Base-by-base conservation (phyloP, 2,888 invertebrate genomes). In the Habrosyne pyritoides region DNA sequence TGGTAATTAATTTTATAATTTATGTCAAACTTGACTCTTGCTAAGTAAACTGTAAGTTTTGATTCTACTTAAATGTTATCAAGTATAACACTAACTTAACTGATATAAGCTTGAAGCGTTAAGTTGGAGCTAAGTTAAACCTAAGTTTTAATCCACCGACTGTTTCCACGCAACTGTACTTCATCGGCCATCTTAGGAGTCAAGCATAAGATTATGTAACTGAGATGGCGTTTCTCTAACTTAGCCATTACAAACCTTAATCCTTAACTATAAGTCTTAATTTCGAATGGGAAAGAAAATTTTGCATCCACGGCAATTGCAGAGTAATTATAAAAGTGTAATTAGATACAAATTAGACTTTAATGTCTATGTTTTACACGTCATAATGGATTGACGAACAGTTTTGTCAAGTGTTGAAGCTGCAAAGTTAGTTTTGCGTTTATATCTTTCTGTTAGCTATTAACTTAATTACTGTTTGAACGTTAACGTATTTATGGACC, bases 161-260 rank as follows among this genome's bases (percentile, higher is more conserved):
- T 71, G 42, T 79, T 56, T 75, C 73, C 21, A 1, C 54, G 12
- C 62, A 75, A 69, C 53, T 71, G 79, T 87, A 90, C 90, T 61
- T 65, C 87, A 79, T 85, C 85, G 74, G 83, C 82, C 78, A 81
- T 82, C 73, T 85, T 83, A 79, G 82, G 79, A 85, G 87, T 90
- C 87, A 86, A 88, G 89, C 85, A 88, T 67, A 61, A 64, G 73
- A 77, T 87, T 87, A 85, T 82, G 81, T 84, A 86, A 84, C 77
- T 63, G 65, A 67, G 69, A 71, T 71, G 71, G 68, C 70, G 63
- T 33, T 21, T 10, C 22, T 26, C 18, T n/a, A 48, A 53, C n/a
- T n/a, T n/a, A 49, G 22, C 36, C 47, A 33, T 49, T 12, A 47
- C 8, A 21, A 21, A 30, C 46, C 47, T 22, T 36, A 52, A 56